Evolutionary conservation across 2,888 invertebrate species (phyloP).

Genomic region (Phalera bucephala): DNA sequence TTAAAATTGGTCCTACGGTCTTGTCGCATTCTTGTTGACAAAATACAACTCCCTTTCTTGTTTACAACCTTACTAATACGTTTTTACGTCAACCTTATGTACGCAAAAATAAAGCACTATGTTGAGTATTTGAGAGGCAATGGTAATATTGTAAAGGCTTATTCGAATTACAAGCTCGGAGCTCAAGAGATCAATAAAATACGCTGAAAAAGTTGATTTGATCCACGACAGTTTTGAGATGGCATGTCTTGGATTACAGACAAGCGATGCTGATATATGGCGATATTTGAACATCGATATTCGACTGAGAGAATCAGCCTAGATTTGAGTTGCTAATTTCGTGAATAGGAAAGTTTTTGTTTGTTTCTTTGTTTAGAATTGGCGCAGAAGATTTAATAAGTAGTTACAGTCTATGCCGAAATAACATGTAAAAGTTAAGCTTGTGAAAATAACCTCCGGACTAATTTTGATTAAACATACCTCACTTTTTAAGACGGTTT

Average conservation of each 20-base stretch:
- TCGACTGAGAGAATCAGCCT: constrained; percentile 24
- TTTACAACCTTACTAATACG: constrained; percentile 12
- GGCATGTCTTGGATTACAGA: constrained; percentile 25
- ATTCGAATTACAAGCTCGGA: constrained; percentile 58
- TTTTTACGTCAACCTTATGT: constrained; percentile 3
- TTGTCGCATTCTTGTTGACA: constrained; percentile 45
- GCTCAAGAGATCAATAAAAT: constrained; percentile 61
- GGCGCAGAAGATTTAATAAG: too few species aligned
- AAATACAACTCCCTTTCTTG: constrained; percentile 36
- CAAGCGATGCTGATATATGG: constrained; percentile 13
- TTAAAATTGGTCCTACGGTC: constrained; percentile 45
- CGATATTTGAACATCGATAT: too few species aligned
- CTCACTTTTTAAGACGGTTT: too few species aligned
- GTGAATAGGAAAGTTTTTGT: too few species aligned
- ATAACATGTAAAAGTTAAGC: too few species aligned
- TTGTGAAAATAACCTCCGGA: too few species aligned
- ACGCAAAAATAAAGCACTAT: constrained; percentile 12
- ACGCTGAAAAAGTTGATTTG: constrained; percentile 64
- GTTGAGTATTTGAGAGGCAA: constrained; percentile 6
- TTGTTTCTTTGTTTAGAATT: too few species aligned
- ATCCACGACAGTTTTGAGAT: constrained; percentile 43
- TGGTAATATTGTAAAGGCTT: constrained; percentile 33
- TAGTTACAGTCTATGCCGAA: too few species aligned
- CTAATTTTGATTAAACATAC: too few species aligned
- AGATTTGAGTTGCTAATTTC: too few species aligned